A percentile compares a stretch with the other conserved stretches of the same genome.
Conservation (phyloP, 2,113 vertebrate species). For the Geothlypis trichas region DNA sequence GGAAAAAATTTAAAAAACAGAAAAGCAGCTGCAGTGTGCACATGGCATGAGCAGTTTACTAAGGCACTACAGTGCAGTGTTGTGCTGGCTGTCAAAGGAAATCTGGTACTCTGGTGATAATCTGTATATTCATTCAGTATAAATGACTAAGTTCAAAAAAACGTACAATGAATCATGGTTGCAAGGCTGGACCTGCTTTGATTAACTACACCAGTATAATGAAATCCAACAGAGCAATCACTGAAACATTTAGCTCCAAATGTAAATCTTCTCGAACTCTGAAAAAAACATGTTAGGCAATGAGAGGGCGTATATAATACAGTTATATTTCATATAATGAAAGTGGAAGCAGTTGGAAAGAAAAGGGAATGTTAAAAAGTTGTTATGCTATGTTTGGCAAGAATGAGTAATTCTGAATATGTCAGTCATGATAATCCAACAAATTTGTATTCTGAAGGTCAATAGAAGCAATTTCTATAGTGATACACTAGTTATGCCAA, state of each 20-base stretch:
- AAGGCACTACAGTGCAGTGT: constrained; percentile 64
- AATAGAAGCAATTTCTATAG: constrained; percentile 73
- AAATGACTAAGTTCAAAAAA: constrained; percentile 79
- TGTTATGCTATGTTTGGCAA: constrained; percentile 78
- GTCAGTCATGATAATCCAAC: constrained; percentile 78
- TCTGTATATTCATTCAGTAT: constrained; percentile 77
- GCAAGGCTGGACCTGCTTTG: constrained; percentile 79
- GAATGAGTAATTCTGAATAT: constrained; percentile 77
- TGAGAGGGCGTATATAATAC: constrained; percentile 73
- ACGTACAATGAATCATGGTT: constrained; percentile 74
- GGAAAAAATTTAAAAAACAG: not conserved
- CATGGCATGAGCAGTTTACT: constrained; percentile 51
- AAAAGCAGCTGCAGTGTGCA: not conserved
- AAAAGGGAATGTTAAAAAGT: constrained; percentile 73
- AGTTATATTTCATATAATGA: constrained; percentile 75
- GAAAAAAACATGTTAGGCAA: constrained; percentile 70
- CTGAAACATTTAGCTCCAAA: constrained; percentile 82
- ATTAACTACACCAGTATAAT: constrained; percentile 81
- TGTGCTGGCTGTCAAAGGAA: constrained; percentile 64
- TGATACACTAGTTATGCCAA: constrained; percentile 66
- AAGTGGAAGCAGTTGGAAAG: constrained; percentile 70
- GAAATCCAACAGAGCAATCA: constrained; percentile 85
- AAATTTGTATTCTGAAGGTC: constrained; percentile 80
- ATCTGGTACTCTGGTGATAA: constrained; percentile 70
- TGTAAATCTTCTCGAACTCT: constrained; percentile 85